Evolutionary conservation across 2,113 vertebrate species (phyloP).

Genomic region (Xiphorhynchus elegans): DNA sequence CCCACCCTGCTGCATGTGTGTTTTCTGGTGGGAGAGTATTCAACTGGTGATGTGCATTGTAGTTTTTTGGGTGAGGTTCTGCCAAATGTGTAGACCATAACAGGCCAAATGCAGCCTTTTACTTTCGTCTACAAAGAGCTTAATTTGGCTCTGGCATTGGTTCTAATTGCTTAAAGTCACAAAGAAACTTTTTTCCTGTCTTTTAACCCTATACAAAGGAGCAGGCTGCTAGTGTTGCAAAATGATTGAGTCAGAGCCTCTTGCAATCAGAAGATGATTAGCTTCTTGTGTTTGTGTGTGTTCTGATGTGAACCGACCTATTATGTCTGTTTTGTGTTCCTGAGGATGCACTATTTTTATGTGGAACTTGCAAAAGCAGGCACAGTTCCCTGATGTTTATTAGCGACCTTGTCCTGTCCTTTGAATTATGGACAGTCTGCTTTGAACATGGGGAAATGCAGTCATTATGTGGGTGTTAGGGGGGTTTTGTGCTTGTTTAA

Average conservation of each 20-base stretch:
- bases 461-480: background rate
- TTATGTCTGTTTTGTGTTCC: constrained; percentile 58
- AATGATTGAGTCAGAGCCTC: constrained; percentile 51
- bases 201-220: constrained; percentile 40
- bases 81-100: background rate
- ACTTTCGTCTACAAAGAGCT: background rate
- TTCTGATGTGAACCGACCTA: constrained; percentile 43
- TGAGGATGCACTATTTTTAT: constrained; percentile 61
- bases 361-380: constrained; percentile 58
- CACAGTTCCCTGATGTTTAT: constrained; percentile 61
- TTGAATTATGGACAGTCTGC: constrained; percentile 46
- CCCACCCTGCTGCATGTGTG: background rate
- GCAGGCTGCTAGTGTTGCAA: background rate
- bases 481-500: background rate
- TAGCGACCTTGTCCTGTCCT: constrained; percentile 71
- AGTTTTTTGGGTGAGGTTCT: background rate
- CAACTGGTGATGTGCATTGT: background rate
- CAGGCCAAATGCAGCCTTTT: background rate
- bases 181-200: constrained; percentile 1
- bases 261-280: constrained; percentile 47
- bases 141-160: constrained; percentile 5
- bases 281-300: constrained; percentile 23
- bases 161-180: constrained; percentile 31
- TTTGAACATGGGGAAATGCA: constrained; percentile 43
- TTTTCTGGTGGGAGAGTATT: background rate